phyloP scores from a whole-genome alignment of 1,140 invertebrate genomes.

The Cotesia vestalis region DNA sequence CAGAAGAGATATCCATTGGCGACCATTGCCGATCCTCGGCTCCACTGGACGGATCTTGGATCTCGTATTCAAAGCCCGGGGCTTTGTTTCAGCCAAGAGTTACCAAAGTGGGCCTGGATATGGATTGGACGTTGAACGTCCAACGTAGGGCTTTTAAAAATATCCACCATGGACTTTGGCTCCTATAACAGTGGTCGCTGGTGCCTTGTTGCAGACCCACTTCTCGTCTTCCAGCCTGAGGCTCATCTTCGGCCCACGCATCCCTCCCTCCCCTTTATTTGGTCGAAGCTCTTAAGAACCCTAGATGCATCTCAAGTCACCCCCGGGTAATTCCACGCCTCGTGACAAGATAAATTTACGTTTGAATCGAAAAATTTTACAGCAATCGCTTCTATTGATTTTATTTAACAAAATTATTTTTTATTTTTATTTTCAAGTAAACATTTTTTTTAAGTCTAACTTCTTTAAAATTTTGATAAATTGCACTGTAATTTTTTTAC shows the following conservation, averaged over 20 bases:
- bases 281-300: not conserved
- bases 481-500: no score
- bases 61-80: slow-evolving; percentile 23
- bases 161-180: slow-evolving; percentile 1
- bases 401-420: no score
- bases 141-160: not conserved
- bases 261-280: not conserved
- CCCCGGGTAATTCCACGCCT: no score
- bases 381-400: no score
- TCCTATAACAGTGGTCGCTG: slow-evolving; percentile 50
- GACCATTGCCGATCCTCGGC: slow-evolving; percentile 19
- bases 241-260: slow-evolving; percentile 37
- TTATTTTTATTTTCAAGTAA: no score
- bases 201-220: slow-evolving; percentile 54
- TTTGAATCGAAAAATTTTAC: no score
- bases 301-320: no score
- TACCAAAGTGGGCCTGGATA: not conserved
- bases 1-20: not conserved
- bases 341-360: no score
- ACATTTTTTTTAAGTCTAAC: no score
- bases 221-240: slow-evolving; percentile 56
- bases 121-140: no score
- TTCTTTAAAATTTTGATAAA: no score
- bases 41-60: slow-evolving; percentile 14
- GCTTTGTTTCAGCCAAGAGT: slow-evolving; percentile 14